Conservation (phyloP, 92 coral and sea anemone genomes). For the Epizoanthus scotinus region DNA sequence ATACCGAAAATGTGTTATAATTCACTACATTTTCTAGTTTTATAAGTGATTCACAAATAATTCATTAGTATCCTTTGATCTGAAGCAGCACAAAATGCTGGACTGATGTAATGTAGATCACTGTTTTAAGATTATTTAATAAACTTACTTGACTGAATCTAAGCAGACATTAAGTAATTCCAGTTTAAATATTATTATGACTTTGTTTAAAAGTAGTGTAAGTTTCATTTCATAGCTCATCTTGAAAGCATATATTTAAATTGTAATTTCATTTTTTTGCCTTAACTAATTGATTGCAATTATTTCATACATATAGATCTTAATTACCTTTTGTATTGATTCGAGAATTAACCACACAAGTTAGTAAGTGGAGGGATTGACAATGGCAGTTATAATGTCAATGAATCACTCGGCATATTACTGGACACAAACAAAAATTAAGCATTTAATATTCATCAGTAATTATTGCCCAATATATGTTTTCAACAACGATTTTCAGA, state of each 20-base stretch:
- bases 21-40: no score
- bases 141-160: no score
- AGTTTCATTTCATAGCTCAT: no score
- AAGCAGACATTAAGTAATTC: no score
- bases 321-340: background rate
- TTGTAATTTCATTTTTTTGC: background rate
- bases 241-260: background rate
- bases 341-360: background rate
- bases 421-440: background rate
- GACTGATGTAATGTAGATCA: no score
- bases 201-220: no score
- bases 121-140: no score
- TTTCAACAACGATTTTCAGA: background rate
- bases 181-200: no score
- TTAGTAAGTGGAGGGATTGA: slow-evolving; percentile 5
- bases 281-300: background rate
- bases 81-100: no score
- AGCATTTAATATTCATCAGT: background rate
- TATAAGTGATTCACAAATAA: no score
- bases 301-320: background rate
- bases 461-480: background rate
- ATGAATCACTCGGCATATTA: background rate
- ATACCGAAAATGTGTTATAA: no score
- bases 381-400: background rate
- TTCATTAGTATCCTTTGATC: no score